These are phyloP conservation scores for Carterocephalus palaemon DNA, from an alignment of 2,888 invertebrate species.

Conservation along the genomic window DNA sequence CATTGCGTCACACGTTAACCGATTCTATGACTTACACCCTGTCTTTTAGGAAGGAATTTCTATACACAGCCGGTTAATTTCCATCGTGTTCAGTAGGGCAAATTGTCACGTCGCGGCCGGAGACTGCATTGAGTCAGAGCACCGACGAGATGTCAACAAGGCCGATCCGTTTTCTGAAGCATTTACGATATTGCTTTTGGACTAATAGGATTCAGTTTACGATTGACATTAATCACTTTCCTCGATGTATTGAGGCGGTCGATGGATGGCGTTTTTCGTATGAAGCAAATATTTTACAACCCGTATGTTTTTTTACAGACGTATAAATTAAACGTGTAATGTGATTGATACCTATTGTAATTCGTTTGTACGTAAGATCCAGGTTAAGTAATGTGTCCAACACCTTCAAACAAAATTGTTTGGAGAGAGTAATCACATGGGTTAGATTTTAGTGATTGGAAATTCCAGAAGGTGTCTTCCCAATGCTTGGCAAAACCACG, in stretches of 20 bases:
- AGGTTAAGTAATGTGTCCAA: no score
- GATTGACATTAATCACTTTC: slow-evolving; percentile 45
- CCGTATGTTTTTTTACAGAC: background rate
- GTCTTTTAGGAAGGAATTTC: slow-evolving; percentile 47
- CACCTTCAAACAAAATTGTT: no score
- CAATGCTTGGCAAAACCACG: no score
- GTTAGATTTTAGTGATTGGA: no score
- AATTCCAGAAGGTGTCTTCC: no score
- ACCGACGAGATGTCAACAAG: slow-evolving; percentile 61
- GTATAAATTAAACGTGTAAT: slow-evolving; percentile 3
- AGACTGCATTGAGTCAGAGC: slow-evolving; percentile 69
- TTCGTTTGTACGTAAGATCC: no score
- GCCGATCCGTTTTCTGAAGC: slow-evolving; percentile 52
- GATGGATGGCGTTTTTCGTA: slow-evolving; percentile 29
- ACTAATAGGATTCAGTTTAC: slow-evolving; percentile 57
- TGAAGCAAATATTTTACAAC: slow-evolving; percentile 21
- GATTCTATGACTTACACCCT: slow-evolving; percentile 47
- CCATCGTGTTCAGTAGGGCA: slow-evolving; percentile 39
- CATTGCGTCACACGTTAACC: slow-evolving; percentile 40
- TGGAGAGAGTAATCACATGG: no score
- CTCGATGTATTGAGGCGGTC: slow-evolving; percentile 34
- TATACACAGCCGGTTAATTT: slow-evolving; percentile 33
- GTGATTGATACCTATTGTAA: slow-evolving; percentile 25
- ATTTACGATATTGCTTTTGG: slow-evolving; percentile 63
- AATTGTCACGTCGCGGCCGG: slow-evolving; percentile 37